phyloP scores from a whole-genome alignment of 1,140 invertebrate species.

The Macrocentrus cingulum region DNA sequence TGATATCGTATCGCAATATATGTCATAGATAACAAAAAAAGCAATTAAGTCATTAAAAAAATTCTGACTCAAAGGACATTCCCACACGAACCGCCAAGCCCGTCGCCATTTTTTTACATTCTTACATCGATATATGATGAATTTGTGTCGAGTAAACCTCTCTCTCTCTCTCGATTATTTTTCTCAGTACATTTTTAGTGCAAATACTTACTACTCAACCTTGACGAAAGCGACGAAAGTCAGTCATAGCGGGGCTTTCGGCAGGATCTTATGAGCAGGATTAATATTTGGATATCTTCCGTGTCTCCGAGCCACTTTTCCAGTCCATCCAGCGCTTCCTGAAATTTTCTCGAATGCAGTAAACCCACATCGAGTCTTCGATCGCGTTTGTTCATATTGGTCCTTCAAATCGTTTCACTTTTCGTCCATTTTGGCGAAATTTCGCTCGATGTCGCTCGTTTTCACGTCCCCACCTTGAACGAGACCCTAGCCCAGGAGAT shows the following conservation, averaged over 20 bases:
- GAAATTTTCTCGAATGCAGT: conserved; percentile 93
- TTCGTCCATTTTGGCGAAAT: conserved; percentile 89
- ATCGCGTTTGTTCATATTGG: conserved; percentile 82
- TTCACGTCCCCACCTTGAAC: conserved; percentile 84
- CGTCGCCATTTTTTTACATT: no score
- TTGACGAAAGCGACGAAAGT: no score
- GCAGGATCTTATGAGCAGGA: conserved; percentile 95
- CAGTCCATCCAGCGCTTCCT: conserved; percentile 89
- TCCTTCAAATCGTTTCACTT: conserved; percentile 91
- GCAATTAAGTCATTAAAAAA: no score
- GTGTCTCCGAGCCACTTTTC: conserved; percentile 94
- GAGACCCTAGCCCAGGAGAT: conserved; percentile 78
- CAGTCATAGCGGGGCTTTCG: conserved; percentile 95
- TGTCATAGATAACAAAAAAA: no score
- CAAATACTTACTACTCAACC: no score
- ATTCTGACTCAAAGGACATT: no score
- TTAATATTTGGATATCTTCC: conserved; percentile 96
- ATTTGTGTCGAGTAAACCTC: no score
- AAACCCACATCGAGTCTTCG: conserved; percentile 86
- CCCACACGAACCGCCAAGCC: no score
- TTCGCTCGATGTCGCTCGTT: conserved; percentile 81
- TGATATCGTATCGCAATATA: no score
- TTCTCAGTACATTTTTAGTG: no score
- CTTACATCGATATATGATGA: no score
- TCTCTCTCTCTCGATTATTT: no score